Conservation (phyloP, 2,113 vertebrate species). For the Numida meleagris region DNA sequence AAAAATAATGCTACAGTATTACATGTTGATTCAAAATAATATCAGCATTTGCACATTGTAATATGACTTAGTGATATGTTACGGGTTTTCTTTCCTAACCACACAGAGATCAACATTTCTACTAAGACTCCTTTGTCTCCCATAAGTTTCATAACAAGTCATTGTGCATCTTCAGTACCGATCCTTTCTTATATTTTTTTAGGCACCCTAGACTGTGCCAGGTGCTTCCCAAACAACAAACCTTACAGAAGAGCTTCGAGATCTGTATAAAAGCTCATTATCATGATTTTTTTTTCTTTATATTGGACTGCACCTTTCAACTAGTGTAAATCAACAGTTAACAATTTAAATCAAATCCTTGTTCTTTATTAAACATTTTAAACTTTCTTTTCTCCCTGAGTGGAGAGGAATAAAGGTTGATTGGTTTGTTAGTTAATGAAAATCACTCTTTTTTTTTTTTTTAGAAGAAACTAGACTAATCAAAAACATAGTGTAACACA, state of each 20-base stretch:
- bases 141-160: not conserved
- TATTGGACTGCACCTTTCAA: not conserved
- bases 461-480: not conserved
- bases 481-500: not conserved
- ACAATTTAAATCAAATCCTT: not conserved
- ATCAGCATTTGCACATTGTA: slow-evolving; percentile 7
- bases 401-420: not conserved
- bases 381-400: not conserved
- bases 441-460: not conserved
- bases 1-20: not conserved
- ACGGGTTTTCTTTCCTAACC: not conserved
- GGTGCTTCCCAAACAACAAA: slow-evolving; percentile 10
- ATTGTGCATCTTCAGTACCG: not conserved
- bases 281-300: not conserved
- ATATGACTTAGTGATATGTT: not conserved
- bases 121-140: not conserved
- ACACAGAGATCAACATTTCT: not conserved
- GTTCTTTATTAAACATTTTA: not conserved
- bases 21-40: not conserved
- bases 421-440: not conserved
- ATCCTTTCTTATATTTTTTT: not conserved
- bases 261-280: slow-evolving; percentile 6
- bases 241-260: slow-evolving; percentile 11
- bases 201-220: not conserved
- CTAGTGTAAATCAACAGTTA: not conserved